Conservation (phyloP, 2,888 invertebrate species). For the Meganola albula region DNA sequence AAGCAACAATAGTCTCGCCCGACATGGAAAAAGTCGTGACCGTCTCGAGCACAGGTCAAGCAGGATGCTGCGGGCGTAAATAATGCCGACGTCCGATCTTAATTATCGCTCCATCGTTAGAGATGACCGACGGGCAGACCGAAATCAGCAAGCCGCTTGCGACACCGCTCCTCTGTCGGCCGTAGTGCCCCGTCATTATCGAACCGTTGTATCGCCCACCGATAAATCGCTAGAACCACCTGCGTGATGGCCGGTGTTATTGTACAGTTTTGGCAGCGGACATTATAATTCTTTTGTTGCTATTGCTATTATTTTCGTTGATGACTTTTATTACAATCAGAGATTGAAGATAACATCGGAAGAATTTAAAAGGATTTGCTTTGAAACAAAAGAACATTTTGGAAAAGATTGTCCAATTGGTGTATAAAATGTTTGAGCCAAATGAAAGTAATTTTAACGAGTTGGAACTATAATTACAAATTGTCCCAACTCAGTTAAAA, state of each 20-base stretch:
- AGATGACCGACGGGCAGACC: slow-evolving; percentile 69
- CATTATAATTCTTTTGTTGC: slow-evolving; percentile 71
- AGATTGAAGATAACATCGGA: slow-evolving; percentile 46
- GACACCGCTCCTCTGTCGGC: slow-evolving; percentile 53
- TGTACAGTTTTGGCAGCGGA: slow-evolving; percentile 64
- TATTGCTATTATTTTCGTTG: slow-evolving; percentile 67
- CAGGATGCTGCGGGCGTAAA: slow-evolving; percentile 72
- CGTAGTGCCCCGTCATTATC: slow-evolving; percentile 53
- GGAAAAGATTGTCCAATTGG: slow-evolving; percentile 15
- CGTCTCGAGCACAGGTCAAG: slow-evolving; percentile 59
- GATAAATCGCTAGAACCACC: slow-evolving; percentile 68
- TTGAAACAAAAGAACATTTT: slow-evolving; percentile 36
- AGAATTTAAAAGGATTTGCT: slow-evolving; percentile 41
- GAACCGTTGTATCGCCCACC: slow-evolving; percentile 56
- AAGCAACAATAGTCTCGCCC: slow-evolving; percentile 63
- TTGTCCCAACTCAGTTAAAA: slow-evolving; percentile 7
- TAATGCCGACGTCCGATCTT: slow-evolving; percentile 73
- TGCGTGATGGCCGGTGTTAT: slow-evolving; percentile 51
- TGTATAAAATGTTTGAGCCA: background rate
- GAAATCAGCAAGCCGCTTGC: slow-evolving; percentile 65
- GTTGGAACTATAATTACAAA: slow-evolving; percentile 8
- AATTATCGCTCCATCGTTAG: slow-evolving; percentile 76
- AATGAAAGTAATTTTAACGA: background rate
- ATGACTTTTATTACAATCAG: slow-evolving; percentile 45
- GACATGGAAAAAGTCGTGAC: slow-evolving; percentile 73